Evolutionary conservation across 2,797 vertebrate genomes (phyloP), one percentile per base, ranked within the genome.

Genomic region (Chelon labrosus): DNA sequence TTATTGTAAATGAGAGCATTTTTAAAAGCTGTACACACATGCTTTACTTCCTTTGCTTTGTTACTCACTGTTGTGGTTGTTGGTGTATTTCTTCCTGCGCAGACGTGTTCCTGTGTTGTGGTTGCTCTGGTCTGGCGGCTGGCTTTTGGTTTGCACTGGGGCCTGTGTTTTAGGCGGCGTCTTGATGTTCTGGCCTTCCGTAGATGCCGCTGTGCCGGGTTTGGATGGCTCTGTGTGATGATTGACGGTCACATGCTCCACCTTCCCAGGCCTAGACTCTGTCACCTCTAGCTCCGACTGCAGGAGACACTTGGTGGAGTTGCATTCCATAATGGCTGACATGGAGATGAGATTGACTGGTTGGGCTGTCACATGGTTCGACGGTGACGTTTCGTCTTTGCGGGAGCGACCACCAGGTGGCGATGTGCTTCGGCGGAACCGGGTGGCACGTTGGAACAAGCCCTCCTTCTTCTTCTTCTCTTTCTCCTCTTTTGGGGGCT

Each of bases 381-480:
- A 31, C 2, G 42, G n/a, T 7, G 42, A n/a, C 7, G 44, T 73
- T 73, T 96, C 96, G 0, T 96, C 95, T 55, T 94, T 96, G 38
- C 89, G 90, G 11, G 93, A 5, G 0, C 94, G 92, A 0, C 91
- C 82, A 0, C 86, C 60, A 0, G 95, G 94, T 0, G 96, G 94
- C 1, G 95, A 97, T 70, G 95, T 90, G 84, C 96, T 96, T 38
- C 95, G 93, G 11, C 94, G 96, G 84, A 96, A 95, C 31, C 95
- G 94, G 0, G 96, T 94, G 2, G 95, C 95, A 0, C 95, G 93
- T 79, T 95, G 97, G 77, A 97, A 97, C 70, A 96, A 79, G 4
- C 95, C 95, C 65, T 98, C 97, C 22, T 94, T 94, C 64, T 95
- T 97, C 88, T 95, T 97, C 92, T 94, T 95, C 73, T 95, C 96